A percentile compares a stretch with the other conserved stretches of the same genome.
Conservation (phyloP, 2,113 vertebrate species). For the Cyphomyrus plagiostoma region DNA sequence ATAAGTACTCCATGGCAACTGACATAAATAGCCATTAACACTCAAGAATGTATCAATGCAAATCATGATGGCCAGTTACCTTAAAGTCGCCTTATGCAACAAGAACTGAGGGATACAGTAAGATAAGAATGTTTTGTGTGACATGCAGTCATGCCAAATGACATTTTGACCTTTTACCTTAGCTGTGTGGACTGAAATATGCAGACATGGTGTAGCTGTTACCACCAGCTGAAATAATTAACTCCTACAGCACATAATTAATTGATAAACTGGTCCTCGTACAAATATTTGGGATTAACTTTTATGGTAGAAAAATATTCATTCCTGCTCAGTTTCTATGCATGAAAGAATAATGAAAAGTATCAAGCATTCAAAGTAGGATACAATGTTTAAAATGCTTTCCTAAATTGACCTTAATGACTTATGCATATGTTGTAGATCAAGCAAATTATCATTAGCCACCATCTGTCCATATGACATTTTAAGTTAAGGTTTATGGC, state of each 20-base stretch:
- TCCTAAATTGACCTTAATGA: not conserved
- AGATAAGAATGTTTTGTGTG: not conserved
- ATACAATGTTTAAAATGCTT: constrained; percentile 8
- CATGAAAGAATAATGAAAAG: not conserved
- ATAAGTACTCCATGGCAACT: not conserved
- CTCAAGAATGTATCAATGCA: not conserved
- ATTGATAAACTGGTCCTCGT: not conserved
- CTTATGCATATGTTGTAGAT: not conserved
- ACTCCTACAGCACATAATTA: not conserved
- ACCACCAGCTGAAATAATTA: not conserved
- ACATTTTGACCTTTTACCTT: not conserved
- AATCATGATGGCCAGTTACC: not conserved
- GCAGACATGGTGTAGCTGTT: not conserved
- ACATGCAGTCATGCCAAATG: not conserved
- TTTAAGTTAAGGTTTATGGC: not conserved
- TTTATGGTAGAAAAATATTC: not conserved
- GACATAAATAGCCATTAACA: not conserved
- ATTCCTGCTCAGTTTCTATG: not conserved
- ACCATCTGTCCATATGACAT: constrained; percentile 2
- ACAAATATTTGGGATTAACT: not conserved
- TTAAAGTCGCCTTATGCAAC: not conserved
- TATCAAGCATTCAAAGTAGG: not conserved
- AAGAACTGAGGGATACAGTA: not conserved
- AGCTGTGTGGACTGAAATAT: not conserved
- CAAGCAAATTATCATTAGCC: not conserved